Evolutionary conservation across 2,888 invertebrate species (phyloP), one percentile per base, ranked within the genome.

Genomic region (Caenorhabditis sp.): DNA sequence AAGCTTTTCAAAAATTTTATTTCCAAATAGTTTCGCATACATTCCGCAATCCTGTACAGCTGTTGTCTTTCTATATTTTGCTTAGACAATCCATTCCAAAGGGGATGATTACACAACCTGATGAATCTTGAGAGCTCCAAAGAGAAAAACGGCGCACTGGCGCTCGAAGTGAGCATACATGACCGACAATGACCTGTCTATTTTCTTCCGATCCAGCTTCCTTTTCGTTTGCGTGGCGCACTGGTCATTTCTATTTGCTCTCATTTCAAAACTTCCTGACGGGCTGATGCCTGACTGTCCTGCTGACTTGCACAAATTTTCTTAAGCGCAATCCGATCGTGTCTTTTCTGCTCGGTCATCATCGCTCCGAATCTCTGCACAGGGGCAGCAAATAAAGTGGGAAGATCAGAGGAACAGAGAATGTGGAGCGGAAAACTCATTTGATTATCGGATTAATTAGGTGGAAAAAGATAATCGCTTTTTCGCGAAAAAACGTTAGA

Each of bases 381-480:
- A n/a, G 65, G 37, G 65, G 35, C 53, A 28, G 44, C 18, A 11
- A 44, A 44, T 22, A 50, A 61, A 22, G 24, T 15, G 20, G n/a
- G 4, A 22, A 61, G 44, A 40, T 9, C 13, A 47, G 47, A 51
- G 51, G 32, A 56, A n/a, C 56, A 28, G 13, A 50, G 32, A 26
- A 28, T n/a, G 11, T 24, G 37, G 28, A 9, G 44, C 24, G 40
- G 50, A 44, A 70, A 53, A 65, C 65, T 79, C 70, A 70, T 72
- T 69, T 69, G 60, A 81, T 81, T 50, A 81, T 81, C 76, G 70
- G 76, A 76, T 81, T 76, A 81, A 76, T 71, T 71, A 76, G 68
- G 67, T 47, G 55, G 51, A 60, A 62, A 40, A 55, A 60, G 62
- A 70, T 69, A 69, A 69, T 64, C 62, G 65, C 62, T 60, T 64